Evolutionary conservation across 2,888 invertebrate species (phyloP), one percentile per base, ranked within the genome.

Genomic region (Strigamia crassipes): DNA sequence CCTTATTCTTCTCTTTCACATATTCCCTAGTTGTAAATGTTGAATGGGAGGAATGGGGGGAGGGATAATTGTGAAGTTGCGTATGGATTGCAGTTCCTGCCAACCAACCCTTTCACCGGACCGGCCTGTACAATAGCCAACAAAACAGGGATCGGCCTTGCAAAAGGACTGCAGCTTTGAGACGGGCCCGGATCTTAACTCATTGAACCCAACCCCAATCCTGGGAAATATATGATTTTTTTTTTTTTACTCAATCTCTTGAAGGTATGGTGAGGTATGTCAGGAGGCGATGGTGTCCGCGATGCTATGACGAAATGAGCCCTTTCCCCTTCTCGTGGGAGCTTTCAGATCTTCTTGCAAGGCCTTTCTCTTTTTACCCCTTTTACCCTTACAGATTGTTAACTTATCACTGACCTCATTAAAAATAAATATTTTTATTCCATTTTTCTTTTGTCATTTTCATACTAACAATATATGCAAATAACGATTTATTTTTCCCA

Each of bases 181-280:
- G 73, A 73, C 73, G 73, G 73, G 73, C 73, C 73, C 73, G 73
- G 73, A 73, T 73, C 73, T 73, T 73, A 73, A 73, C 73, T 73
- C 73, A 73, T 73, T 73, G 73, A 73, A 73, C 73, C 73, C 73
- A 73, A 73, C 73, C 73, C 73, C 73, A 73, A 73, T 73, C 73
- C 73, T 73, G 73, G 73, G 73, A 73, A 73, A 73, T 73, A 73
- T 73, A 73, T 73, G 73, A 73, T 73, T 31, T 73, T 73, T 73
- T 73, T 73, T 27, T 73, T 73, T 73, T n/a, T 21, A 9, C 18
- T 56, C n/a, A 56, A 56, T 56, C 18, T 73, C 73, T 73, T 73
- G 27, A 31, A 73, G 27, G 38, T 38, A 38, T 38, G 38, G 38
- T 10, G 38, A 38, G 23, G 27, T 73, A 27, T 73, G 73, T 73